Evolutionary conservation across 2,113 vertebrate genomes (phyloP).

Genomic region (Indicator maculatus): DNA sequence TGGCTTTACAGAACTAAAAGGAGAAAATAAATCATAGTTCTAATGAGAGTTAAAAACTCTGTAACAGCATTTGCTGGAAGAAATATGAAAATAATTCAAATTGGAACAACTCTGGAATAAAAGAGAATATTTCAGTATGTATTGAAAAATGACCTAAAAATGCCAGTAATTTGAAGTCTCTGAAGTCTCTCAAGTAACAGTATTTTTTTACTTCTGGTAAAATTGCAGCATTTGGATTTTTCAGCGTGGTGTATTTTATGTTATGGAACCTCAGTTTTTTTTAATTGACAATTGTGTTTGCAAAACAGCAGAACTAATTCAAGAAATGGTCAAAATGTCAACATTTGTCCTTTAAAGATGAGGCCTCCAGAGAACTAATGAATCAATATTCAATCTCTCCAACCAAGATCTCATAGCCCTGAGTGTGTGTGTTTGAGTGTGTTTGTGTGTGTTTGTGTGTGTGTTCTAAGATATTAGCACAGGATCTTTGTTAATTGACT

Average conservation of each 20-base stretch:
- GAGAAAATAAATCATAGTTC: slow-evolving; percentile 30
- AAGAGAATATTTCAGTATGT: slow-evolving; percentile 54
- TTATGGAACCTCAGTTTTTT: not conserved
- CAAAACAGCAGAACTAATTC: not conserved
- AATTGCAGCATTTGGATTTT: slow-evolving; percentile 8
- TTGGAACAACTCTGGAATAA: slow-evolving; percentile 25
- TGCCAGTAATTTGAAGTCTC: slow-evolving; percentile 42
- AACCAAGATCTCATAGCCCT: not conserved
- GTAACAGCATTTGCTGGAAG: slow-evolving; percentile 28
- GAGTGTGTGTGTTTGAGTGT: too few species aligned
- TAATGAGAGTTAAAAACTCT: slow-evolving; percentile 31
- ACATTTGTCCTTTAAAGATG: not conserved
- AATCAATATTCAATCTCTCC: slow-evolving; percentile 13
- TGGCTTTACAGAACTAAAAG: slow-evolving; percentile 1
- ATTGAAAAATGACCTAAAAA: slow-evolving; percentile 62
- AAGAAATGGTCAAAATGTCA: not conserved
- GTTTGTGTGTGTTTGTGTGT: not conserved
- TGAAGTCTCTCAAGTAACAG: slow-evolving; percentile 19
- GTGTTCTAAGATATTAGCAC: not conserved
- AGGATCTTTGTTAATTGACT: not conserved
- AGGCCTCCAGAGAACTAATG: not conserved
- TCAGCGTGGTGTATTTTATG: not conserved
- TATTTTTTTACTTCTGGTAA: slow-evolving; percentile 21
- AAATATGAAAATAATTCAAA: slow-evolving; percentile 49
- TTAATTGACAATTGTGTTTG: not conserved